A percentile compares a stretch with the other conserved stretches of the same genome.
These are phyloP conservation scores for Calidris pugnax DNA, from an alignment of 2,113 vertebrate species.

Conservation along the genomic window DNA sequence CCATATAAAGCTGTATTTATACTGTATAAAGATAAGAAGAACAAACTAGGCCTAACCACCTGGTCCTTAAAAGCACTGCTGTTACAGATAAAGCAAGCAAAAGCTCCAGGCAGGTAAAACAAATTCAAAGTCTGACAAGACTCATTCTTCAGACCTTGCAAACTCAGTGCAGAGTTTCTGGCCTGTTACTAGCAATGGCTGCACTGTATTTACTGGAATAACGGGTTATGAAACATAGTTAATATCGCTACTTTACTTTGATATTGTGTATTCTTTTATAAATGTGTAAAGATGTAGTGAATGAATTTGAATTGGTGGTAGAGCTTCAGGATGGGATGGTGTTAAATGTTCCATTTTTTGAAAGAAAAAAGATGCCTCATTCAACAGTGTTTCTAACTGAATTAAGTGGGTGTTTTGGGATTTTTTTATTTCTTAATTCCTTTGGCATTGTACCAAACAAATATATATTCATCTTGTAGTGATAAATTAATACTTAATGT, in stretches of 20 bases:
- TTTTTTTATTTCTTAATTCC: not conserved
- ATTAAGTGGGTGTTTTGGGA: not conserved
- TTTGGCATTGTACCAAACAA: not conserved
- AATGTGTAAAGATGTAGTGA: not conserved
- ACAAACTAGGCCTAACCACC: not conserved
- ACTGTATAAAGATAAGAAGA: not conserved
- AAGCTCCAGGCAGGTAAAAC: not conserved
- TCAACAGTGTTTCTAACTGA: not conserved
- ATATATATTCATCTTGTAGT: not conserved
- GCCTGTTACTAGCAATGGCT: not conserved
- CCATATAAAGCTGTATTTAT: not conserved
- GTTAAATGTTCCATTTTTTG: constrained; percentile 43
- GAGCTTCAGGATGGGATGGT: constrained; percentile 29
- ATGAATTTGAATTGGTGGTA: not conserved
- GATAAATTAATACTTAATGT: not conserved
- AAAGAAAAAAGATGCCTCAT: not conserved
- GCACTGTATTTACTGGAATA: not conserved
- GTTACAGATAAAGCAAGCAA: not conserved
- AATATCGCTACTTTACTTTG: not conserved
- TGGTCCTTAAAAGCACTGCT: not conserved
- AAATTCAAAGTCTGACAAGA: not conserved
- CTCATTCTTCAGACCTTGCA: not conserved
- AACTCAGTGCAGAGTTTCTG: not conserved
- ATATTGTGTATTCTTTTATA: not conserved
- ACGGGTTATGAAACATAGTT: not conserved